Evolutionary conservation across 1,140 invertebrate species (phyloP).

Genomic region (Monochamus saltuarius): DNA sequence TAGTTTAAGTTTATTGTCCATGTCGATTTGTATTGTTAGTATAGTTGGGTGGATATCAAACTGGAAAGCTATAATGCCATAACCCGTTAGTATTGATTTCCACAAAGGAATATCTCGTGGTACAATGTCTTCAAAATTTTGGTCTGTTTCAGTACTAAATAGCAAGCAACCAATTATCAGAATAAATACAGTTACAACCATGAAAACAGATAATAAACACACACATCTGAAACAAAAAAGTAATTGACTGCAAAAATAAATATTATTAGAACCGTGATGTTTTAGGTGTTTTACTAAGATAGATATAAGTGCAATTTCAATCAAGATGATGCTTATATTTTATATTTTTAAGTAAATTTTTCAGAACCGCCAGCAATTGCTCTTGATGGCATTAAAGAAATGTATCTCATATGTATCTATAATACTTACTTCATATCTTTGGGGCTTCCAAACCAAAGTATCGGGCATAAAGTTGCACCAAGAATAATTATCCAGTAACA

Average conservation of each 20-base stretch:
- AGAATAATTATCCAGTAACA: conserved; percentile 75
- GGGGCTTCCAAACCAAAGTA: conserved; percentile 81
- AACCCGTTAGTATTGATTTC: conserved; percentile 59
- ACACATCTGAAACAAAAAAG: conserved; percentile 54
- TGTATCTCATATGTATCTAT: too few species aligned
- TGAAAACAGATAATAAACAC: conserved; percentile 59
- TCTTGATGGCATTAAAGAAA: too few species aligned
- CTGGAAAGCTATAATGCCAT: conserved; percentile 68
- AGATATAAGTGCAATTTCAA: too few species aligned
- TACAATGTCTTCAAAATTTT: conserved; percentile 2
- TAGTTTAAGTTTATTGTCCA: conserved; percentile 67
- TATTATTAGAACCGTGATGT: too few species aligned
- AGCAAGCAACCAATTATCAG: conserved; percentile 59
- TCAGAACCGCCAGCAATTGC: too few species aligned
- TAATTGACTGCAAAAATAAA: too few species aligned
- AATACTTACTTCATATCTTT: conserved; percentile 76
- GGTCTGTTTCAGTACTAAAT: conserved; percentile 27
- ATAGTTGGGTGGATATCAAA: conserved; percentile 80
- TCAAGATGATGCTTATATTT: too few species aligned
- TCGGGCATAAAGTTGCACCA: conserved; percentile 67
- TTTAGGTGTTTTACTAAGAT: too few species aligned
- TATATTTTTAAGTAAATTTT: too few species aligned
- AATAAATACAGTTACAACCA: conserved; percentile 59
- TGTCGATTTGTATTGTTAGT: conserved; percentile 77
- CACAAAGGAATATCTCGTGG: conserved; percentile 32